phyloP scores from a whole-genome alignment of 2,113 vertebrate species.

The Ancistrus triradiatus region DNA sequence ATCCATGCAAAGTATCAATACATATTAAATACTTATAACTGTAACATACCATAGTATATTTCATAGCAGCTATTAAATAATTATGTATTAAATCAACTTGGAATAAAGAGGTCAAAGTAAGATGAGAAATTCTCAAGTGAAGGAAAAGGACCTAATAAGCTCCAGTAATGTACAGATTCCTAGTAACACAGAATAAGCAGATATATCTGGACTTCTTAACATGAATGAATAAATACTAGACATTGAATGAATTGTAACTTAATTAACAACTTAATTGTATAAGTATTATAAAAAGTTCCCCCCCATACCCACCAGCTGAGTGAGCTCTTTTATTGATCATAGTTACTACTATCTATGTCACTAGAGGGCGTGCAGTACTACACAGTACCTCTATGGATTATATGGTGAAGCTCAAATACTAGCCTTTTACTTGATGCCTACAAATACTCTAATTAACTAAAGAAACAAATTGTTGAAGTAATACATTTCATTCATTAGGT shows the following conservation, averaged over 20 bases:
- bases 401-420: neutral
- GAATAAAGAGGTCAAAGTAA: neutral
- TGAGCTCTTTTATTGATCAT: neutral
- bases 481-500: neutral
- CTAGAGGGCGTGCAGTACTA: conserved; percentile 1
- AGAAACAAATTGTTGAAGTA: too few species aligned
- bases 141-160: neutral
- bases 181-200: neutral
- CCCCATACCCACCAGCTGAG: neutral
- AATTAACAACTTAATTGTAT: neutral
- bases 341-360: neutral
- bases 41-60: neutral
- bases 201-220: neutral
- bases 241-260: neutral
- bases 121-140: neutral
- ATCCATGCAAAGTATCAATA: too few species aligned
- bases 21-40: neutral
- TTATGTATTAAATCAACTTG: neutral
- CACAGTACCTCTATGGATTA: neutral
- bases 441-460: neutral
- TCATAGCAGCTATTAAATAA: neutral
- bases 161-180: neutral
- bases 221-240: neutral
- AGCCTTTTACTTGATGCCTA: neutral
- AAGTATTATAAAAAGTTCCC: too few species aligned